Percentiles rank a stretch among this genome's conserved stretches.
phyloP scores from a whole-genome alignment of 1,140 invertebrate species.

The Trichoplusia ni region DNA sequence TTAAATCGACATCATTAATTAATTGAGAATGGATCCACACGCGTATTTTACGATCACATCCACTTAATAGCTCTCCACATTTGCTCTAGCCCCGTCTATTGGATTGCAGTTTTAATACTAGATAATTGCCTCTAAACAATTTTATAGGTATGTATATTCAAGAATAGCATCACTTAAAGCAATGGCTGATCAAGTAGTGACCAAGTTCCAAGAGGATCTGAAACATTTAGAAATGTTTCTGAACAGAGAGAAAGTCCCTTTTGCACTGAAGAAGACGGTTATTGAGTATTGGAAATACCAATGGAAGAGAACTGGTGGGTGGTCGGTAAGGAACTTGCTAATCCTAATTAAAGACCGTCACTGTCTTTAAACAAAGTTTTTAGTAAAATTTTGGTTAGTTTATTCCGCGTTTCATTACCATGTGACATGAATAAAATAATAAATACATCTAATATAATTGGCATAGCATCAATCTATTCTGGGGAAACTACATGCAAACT shows the following conservation, averaged over 20 bases:
- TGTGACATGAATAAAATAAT: not conserved
- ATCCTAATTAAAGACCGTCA: constrained; percentile 21
- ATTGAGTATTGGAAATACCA: constrained; percentile 77
- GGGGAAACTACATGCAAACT: constrained; percentile 73
- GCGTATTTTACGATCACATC: no score
- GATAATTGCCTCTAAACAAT: no score
- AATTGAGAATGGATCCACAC: no score
- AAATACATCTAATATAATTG: constrained; percentile 29
- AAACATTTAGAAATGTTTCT: constrained; percentile 74
- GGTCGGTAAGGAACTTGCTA: constrained; percentile 61
- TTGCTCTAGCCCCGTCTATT: no score
- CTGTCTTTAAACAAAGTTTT: no score
- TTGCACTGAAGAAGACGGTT: constrained; percentile 57
- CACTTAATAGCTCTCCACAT: no score
- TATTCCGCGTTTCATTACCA: no score
- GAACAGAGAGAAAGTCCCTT: constrained; percentile 69
- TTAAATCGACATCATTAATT: no score
- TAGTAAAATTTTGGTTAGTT: no score
- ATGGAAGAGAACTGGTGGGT: constrained; percentile 77
- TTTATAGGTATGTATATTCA: constrained; percentile 73
- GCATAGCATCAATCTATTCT: constrained; percentile 77
- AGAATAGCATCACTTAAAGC: constrained; percentile 75
- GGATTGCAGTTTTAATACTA: no score
- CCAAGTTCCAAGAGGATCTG: constrained; percentile 73
- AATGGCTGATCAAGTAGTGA: constrained; percentile 69